These are phyloP conservation scores for Ictidomys tridecemlineatus DNA, from an alignment of 2,113 vertebrate genomes.

Conservation along the genomic window DNA sequence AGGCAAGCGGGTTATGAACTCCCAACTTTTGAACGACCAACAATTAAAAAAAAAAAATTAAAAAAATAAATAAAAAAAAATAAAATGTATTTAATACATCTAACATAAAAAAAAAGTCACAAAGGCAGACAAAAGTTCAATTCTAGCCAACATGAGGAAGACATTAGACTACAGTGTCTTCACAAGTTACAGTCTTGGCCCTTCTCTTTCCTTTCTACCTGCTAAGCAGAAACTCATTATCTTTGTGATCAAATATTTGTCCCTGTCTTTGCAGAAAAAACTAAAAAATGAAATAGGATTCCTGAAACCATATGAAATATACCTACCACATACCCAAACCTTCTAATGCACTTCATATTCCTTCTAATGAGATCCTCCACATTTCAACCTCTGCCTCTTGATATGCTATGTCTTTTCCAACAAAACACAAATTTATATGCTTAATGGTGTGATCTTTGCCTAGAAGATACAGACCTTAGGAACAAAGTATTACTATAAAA, in stretches of 20 bases:
- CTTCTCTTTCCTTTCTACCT: not conserved
- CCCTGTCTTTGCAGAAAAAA: not conserved
- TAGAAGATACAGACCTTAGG: no score
- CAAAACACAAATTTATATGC: not conserved
- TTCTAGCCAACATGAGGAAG: not conserved
- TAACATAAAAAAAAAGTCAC: not conserved
- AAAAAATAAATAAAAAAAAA: no score
- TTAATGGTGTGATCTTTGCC: not conserved
- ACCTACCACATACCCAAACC: not conserved
- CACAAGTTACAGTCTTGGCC: not conserved
- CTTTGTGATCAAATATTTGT: not conserved
- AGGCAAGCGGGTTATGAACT: no score
- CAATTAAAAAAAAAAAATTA: no score
- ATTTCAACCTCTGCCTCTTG: not conserved
- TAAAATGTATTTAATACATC: no score
- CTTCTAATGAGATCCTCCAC: not conserved
- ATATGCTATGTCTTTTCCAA: not conserved
- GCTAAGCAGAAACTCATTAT: not conserved
- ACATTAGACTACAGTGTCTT: not conserved
- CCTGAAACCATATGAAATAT: not conserved
- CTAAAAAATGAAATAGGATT: not conserved
- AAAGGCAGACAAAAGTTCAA: not conserved
- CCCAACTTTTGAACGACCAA: no score
- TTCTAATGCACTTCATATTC: not conserved
- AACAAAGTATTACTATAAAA: not conserved